These are phyloP conservation scores for Ctenopoma multispine DNA, from an alignment of 2,797 vertebrate species.

Conservation along the genomic window DNA sequence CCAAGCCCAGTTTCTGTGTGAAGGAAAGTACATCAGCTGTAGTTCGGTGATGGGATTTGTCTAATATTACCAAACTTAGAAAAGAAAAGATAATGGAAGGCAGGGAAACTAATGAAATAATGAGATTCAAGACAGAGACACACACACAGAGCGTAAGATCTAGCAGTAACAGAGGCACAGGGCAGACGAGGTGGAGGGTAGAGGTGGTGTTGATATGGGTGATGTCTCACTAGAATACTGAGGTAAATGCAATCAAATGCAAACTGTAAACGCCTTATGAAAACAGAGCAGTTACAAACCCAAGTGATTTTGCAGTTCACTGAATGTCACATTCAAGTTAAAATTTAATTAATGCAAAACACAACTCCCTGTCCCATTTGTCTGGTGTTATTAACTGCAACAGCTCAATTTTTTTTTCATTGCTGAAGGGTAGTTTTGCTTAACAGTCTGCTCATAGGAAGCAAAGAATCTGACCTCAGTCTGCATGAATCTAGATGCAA, in stretches of 20 bases:
- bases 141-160: neutral
- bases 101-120: slow-evolving; percentile 2
- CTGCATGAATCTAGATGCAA: neutral
- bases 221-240: neutral
- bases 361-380: neutral
- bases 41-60: slow-evolving; percentile 15
- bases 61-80: slow-evolving; percentile 9
- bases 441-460: neutral
- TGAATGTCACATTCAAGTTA: neutral
- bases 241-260: neutral
- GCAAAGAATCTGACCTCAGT: neutral
- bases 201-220: neutral
- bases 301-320: neutral
- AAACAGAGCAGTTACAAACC: neutral
- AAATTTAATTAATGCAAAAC: neutral
- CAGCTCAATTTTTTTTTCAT: neutral
- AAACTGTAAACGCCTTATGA: neutral
- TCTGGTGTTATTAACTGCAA: neutral
- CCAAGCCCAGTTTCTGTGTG: neutral
- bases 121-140: neutral
- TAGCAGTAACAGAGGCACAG: neutral
- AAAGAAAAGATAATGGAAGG: slow-evolving; percentile 7
- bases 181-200: slow-evolving; percentile 4
- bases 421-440: neutral
- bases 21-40: slow-evolving; percentile 5